Evolutionary conservation across 2,888 invertebrate species (phyloP), one percentile per base, ranked within the genome.

Genomic region (Tuberolachnus salignus): DNA sequence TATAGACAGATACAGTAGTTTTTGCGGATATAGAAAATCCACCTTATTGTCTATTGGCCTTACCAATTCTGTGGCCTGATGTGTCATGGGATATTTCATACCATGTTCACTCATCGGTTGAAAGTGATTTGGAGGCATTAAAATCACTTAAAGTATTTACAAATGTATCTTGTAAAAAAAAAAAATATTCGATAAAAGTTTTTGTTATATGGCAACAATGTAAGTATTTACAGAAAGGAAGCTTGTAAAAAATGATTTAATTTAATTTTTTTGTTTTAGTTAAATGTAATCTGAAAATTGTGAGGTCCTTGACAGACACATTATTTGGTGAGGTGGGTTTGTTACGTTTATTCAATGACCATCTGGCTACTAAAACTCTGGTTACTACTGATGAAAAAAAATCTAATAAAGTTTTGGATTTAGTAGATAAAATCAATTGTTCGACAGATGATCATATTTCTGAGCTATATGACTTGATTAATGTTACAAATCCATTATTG

Each of bases 11-110:
- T 85, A 86, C 92, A 80, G 91, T 93, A 2, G 85, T 94, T 71
- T 89, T 89, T 83, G 89, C 88, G 1, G 90, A 89, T 85, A 91
- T 92, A 59, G 86, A 87, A 1, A 87, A 86, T 82, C 88, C 91
- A 71, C 93, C 93, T 0, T 90, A 90, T 86, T 92, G 90, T 70
- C 84, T 93, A 78, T 85, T 89, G 83, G 86, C 89, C 53, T 85
- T 93, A 55, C 86, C 89, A 81, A 88, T 88, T 83, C 84, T 90
- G 63, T 87, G 90, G 85, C 51, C 78, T 19, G 11, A 3, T 13
- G 49, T 78, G 13, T 21, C 57, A 59, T 78, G 78, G 78, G 42
- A 78, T 69, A 78, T 78, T 69, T 59, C 78, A 59, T 78, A 78
- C 46, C 78, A 78, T 51, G 9, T 78, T 13, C 78, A 78, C 61